Conservation (phyloP, 2,888 invertebrate species). For the Orthosia incerta region DNA sequence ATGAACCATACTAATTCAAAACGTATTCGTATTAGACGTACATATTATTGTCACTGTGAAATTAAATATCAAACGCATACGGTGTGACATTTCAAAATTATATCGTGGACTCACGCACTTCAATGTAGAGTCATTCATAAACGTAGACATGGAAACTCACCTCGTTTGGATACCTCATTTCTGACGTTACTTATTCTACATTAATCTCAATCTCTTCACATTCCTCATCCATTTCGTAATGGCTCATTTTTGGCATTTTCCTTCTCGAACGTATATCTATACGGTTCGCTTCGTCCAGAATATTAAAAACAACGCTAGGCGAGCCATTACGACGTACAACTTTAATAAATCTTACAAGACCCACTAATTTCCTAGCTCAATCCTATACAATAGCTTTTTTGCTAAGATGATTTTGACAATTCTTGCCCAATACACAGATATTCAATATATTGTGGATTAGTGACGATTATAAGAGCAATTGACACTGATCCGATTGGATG, state of each 20-base stretch:
- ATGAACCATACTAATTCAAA: background rate
- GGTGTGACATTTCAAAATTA: conserved; percentile 10
- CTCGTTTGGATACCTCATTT: background rate
- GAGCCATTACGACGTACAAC: conserved; percentile 15
- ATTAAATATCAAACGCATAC: background rate
- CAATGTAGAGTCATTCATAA: conserved; percentile 20
- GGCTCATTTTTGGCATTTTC: background rate
- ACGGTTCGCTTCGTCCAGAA: conserved; percentile 7
- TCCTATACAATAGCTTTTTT: background rate
- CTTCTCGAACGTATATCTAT: background rate
- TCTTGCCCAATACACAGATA: background rate
- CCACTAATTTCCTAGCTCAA: conserved; percentile 4
- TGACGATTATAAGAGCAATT: background rate
- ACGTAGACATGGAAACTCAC: conserved; percentile 20
- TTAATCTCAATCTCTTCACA: background rate
- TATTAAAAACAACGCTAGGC: background rate
- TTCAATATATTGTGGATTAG: background rate
- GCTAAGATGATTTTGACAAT: conserved; percentile 9
- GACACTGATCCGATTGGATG: background rate
- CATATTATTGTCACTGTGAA: background rate
- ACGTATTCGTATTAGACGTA: background rate
- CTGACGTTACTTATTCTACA: background rate
- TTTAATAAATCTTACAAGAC: conserved; percentile 7
- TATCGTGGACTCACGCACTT: conserved; percentile 6
- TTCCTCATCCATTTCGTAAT: background rate